These are phyloP conservation scores for Karalla daura DNA, from an alignment of 2,797 vertebrate genomes.

Conservation along the genomic window DNA sequence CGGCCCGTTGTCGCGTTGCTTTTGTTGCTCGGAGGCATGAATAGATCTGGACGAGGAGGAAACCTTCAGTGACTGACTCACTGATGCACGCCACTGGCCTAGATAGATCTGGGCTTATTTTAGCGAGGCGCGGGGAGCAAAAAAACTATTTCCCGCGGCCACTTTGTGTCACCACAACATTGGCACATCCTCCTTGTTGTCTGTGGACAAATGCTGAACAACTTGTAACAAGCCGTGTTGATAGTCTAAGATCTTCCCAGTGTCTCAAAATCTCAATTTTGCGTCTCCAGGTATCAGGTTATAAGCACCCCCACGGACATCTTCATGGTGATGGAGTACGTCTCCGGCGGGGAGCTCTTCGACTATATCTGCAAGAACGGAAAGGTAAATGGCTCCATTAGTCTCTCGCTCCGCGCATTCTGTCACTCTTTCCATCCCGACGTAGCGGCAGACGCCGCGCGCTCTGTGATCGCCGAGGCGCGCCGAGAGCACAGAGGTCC, in stretches of 20 bases:
- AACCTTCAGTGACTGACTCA: not conserved
- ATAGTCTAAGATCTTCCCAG: not conserved
- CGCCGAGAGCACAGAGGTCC: conserved; percentile 8
- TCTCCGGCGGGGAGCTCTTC: conserved; percentile 98
- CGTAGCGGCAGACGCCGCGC: not conserved
- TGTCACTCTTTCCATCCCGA: not conserved
- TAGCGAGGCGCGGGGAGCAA: not conserved
- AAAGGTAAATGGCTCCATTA: conserved; percentile 87
- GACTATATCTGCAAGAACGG: conserved; percentile 99
- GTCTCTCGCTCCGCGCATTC: not conserved
- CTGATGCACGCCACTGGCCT: not conserved
- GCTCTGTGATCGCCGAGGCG: conserved; percentile 5
- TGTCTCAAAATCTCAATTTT: conserved; percentile 4
- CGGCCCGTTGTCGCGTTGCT: too few species aligned
- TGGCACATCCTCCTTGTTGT: too few species aligned
- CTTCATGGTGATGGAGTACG: conserved; percentile 99
- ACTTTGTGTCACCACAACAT: not conserved
- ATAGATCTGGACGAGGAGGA: not conserved
- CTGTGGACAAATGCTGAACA: not conserved
- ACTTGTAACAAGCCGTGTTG: not conserved
- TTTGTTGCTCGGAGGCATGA: not conserved
- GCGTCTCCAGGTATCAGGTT: conserved; percentile 93
- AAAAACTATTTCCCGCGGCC: not conserved
- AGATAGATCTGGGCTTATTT: not conserved
- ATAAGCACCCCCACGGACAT: conserved; percentile 99